phyloP scores from a whole-genome alignment of 1,140 invertebrate species.

The Apis laboriosa region DNA sequence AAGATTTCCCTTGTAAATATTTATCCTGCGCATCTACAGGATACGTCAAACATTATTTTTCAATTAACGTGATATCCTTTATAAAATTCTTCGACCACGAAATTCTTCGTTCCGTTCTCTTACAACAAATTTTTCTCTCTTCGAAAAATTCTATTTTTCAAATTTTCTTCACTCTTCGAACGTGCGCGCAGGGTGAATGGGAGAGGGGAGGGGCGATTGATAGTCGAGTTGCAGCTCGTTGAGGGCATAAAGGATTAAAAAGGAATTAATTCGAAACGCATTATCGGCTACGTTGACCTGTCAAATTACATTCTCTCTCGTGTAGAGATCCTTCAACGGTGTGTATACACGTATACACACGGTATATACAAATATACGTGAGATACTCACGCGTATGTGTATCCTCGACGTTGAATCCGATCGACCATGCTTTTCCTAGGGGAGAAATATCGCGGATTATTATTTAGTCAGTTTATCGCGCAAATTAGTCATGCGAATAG shows the following conservation, averaged over 20 bases:
- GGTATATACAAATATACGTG: not conserved
- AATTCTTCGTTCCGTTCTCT: not conserved
- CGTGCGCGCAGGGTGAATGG: too few relatives aligned
- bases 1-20: not conserved
- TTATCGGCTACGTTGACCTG: slow-evolving; percentile 44
- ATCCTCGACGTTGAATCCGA: slow-evolving; percentile 41
- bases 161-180: too few relatives aligned
- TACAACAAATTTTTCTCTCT: too few relatives aligned
- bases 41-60: not conserved
- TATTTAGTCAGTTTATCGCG: slow-evolving; percentile 71
- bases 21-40: not conserved
- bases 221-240: not conserved
- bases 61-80: too few relatives aligned
- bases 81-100: not conserved
- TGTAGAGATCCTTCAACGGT: slow-evolving; percentile 46
- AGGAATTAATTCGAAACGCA: slow-evolving; percentile 44
- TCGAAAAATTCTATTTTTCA: too few relatives aligned
- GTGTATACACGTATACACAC: slow-evolving; percentile 18
- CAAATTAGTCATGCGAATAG: slow-evolving; percentile 71
- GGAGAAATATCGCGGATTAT: slow-evolving; percentile 71
- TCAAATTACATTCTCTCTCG: slow-evolving; percentile 49
- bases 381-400: not conserved
- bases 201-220: too few relatives aligned
- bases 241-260: slow-evolving; percentile 22
- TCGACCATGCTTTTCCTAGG: slow-evolving; percentile 61